These are phyloP conservation scores for Bubalus kerabau DNA, from an alignment of 2,113 vertebrate species.

Conservation along the genomic window DNA sequence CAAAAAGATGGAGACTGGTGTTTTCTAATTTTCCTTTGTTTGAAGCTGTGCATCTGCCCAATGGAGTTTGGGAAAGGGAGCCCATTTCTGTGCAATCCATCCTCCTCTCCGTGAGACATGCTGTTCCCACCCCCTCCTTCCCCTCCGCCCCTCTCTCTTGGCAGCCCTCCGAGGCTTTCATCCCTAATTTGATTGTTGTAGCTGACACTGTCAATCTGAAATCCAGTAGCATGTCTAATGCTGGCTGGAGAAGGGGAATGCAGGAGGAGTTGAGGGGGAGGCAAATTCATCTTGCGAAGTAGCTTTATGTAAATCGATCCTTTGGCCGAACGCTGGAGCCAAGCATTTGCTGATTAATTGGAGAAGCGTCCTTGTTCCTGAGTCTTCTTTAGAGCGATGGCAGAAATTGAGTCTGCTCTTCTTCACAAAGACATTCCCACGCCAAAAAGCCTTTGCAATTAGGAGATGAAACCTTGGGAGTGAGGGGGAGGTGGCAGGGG, in stretches of 20 bases:
- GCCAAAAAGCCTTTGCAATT: constrained; percentile 70
- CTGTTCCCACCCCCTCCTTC: background rate
- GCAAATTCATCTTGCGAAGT: constrained; percentile 69
- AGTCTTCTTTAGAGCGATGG: constrained; percentile 57
- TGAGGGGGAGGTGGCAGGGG: background rate
- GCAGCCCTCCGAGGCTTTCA: constrained; percentile 59
- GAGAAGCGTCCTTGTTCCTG: constrained; percentile 56
- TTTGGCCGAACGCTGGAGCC: constrained; percentile 41
- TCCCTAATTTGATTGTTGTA: constrained; percentile 70
- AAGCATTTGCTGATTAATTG: constrained; percentile 74
- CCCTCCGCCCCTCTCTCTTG: background rate
- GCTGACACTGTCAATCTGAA: constrained; percentile 70
- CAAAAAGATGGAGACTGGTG: background rate
- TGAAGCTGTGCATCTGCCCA: background rate
- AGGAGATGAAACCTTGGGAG: constrained; percentile 55
- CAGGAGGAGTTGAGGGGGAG: background rate
- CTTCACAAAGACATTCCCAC: constrained; percentile 31
- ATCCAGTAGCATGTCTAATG: constrained; percentile 62
- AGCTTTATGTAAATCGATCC: constrained; percentile 75
- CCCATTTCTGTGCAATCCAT: background rate
- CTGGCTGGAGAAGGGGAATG: constrained; percentile 47
- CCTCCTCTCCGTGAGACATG: background rate
- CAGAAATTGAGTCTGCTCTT: constrained; percentile 43
- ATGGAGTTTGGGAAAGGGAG: background rate
- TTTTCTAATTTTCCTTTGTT: background rate